These are phyloP conservation scores for Enteromius argenteus DNA, from an alignment of 2,797 vertebrate species.

Conservation along the genomic window DNA sequence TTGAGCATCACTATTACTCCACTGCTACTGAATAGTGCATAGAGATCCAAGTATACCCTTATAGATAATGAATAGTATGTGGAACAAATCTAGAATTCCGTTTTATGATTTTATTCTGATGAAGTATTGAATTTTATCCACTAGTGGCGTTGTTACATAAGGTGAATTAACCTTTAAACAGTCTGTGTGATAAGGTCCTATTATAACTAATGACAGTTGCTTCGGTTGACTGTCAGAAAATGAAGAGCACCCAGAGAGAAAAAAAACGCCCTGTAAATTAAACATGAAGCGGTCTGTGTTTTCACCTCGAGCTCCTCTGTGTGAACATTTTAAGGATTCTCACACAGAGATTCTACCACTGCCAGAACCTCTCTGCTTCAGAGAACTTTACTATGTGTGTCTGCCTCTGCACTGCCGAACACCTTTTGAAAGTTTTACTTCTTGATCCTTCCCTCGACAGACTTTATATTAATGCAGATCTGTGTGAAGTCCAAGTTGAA, in stretches of 20 bases:
- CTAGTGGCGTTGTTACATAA: conserved; percentile 11
- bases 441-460: conserved; percentile 44
- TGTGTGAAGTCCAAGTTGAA: conserved; percentile 57
- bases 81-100: background rate
- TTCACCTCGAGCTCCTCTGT: conserved; percentile 41
- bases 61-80: conserved; percentile 24
- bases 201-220: conserved; percentile 40
- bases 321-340: conserved; percentile 54
- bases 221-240: conserved; percentile 35
- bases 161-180: conserved; percentile 38
- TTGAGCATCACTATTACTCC: conserved; percentile 10
- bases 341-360: conserved; percentile 17
- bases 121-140: conserved; percentile 4
- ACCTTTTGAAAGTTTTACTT: conserved; percentile 58
- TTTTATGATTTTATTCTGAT: conserved; percentile 20
- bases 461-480: conserved; percentile 58
- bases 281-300: conserved; percentile 67
- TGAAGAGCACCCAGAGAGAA: conserved; percentile 43
- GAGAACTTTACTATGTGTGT: conserved; percentile 47
- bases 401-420: conserved; percentile 25
- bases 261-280: conserved; percentile 66
- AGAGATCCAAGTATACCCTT: conserved; percentile 8
- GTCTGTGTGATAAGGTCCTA: conserved; percentile 16
- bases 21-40: conserved; percentile 27
- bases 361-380: conserved; percentile 42